phyloP scores from a whole-genome alignment of 2,888 invertebrate genomes.

The Morpho deidamia region DNA sequence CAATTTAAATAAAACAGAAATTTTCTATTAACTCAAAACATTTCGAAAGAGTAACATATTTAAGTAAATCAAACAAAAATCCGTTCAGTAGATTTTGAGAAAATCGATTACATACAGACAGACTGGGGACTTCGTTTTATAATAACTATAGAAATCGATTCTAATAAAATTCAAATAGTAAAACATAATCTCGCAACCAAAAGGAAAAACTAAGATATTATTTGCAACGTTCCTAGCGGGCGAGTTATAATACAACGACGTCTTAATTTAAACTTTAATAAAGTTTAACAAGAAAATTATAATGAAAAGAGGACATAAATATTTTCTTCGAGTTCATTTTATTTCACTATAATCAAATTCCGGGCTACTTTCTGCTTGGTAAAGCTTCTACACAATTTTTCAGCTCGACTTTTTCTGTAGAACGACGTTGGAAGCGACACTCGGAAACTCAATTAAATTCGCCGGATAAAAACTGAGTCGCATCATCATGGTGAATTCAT shows the following conservation, averaged over 20 bases:
- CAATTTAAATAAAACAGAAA: no score
- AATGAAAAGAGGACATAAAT: slow-evolving; percentile 7
- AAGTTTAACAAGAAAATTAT: slow-evolving; percentile 8
- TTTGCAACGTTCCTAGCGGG: neutral
- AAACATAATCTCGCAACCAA: no score
- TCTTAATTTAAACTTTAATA: slow-evolving; percentile 4
- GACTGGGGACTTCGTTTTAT: no score
- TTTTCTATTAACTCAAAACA: no score
- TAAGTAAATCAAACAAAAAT: no score
- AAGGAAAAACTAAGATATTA: no score
- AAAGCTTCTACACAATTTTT: slow-evolving; percentile 9
- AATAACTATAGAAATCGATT: no score
- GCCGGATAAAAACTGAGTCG: slow-evolving; percentile 2
- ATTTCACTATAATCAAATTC: slow-evolving; percentile 11
- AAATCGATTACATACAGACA: no score
- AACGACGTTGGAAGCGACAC: slow-evolving; percentile 1
- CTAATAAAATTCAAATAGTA: no score
- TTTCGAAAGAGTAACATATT: no score
- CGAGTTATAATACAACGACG: neutral
- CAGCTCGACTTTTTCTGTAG: slow-evolving; percentile 6
- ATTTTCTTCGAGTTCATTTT: slow-evolving; percentile 12
- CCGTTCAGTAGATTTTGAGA: no score
- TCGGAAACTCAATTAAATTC: slow-evolving; percentile 5
- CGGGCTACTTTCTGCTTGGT: slow-evolving; percentile 6
- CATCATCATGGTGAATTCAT: slow-evolving; percentile 4